Evolutionary conservation across 2,888 invertebrate species (phyloP), one percentile per base, ranked within the genome.

Genomic region (Drosophila hamatofila): DNA sequence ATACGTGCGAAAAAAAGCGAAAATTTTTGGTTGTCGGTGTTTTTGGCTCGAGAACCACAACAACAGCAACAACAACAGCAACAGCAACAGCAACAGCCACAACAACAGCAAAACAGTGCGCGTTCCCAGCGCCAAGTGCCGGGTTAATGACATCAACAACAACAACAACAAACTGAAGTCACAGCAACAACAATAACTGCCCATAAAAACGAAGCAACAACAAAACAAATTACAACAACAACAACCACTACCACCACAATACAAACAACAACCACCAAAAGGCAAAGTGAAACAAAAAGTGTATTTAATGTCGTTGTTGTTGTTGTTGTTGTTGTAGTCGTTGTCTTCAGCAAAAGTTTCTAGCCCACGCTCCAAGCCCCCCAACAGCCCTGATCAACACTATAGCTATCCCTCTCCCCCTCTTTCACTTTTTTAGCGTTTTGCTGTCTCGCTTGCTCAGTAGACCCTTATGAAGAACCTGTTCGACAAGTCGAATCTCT

Each of bases 1-100:
- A 84, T 82, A 85, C 81, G 84, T 81, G 87, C 81, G 84, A 88
- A 87, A 86, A 86, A 84, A 85, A 82, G 79, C 77, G 78, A 83
- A 85, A 88, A 82, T 71, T 49, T 37, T 52, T 41, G 60, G 61
- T 72, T 66, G 30, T 61, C 58, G 51, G 41, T 60, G 46, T 6
- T 37, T 48, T 48, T 57, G 58, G 68, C 44, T 77, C 52, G 75
- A 74, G 78, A 84, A 78, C 23, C 70, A 83, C 56, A 78, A 78
- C 73, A 51, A 8, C 12, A 39, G 4, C 39, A 42, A 21, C 41
- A 41, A 5, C 21, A 41, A 4, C 18, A 41, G 1, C 18, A 48
- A 16, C 44, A 46, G 4, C 44, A 44, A 16, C 44, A 44, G 5
- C 12, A 66, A 78, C 58, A 80, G 75, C 5, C 23, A n/a, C 46